Conservation (phyloP, 2,888 invertebrate species). For the Phengaris alcon region DNA sequence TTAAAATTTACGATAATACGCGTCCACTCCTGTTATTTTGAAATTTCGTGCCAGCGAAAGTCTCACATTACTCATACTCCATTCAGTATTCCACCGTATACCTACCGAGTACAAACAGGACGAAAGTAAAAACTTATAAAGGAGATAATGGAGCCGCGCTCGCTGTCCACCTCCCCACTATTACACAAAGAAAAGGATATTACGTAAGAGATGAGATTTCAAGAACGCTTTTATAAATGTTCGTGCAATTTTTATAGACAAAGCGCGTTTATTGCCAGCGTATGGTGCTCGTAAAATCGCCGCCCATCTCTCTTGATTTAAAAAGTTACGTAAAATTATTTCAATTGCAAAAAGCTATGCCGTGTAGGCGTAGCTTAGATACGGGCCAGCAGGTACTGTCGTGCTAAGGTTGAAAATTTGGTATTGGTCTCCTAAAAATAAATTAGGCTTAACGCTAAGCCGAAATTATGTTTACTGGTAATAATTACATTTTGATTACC, state of each 20-base stretch:
- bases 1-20: slow-evolving; percentile 12
- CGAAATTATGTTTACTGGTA: too few relatives aligned
- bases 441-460: too few relatives aligned
- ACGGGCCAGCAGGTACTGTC: too few relatives aligned
- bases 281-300: not conserved
- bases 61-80: not conserved
- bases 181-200: slow-evolving; percentile 15
- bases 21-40: not conserved
- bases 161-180: slow-evolving; percentile 3
- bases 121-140: slow-evolving; percentile 18
- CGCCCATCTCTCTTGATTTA: not conserved
- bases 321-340: not conserved
- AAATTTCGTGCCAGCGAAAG: not conserved
- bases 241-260: slow-evolving; percentile 14
- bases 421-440: not conserved
- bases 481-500: too few relatives aligned
- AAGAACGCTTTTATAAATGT: slow-evolving; percentile 19
- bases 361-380: too few relatives aligned
- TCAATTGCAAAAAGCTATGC: not conserved
- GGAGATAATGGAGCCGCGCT: slow-evolving; percentile 2
- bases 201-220: slow-evolving; percentile 26
- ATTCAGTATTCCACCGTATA: slow-evolving; percentile 4
- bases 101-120: slow-evolving; percentile 8
- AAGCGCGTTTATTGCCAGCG: not conserved
- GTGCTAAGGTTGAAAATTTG: too few relatives aligned